Percentiles rank a stretch among this genome's conserved stretches.
Evolutionary conservation across 2,888 invertebrate genomes (phyloP).

Genomic region (Heliconius sara): DNA sequence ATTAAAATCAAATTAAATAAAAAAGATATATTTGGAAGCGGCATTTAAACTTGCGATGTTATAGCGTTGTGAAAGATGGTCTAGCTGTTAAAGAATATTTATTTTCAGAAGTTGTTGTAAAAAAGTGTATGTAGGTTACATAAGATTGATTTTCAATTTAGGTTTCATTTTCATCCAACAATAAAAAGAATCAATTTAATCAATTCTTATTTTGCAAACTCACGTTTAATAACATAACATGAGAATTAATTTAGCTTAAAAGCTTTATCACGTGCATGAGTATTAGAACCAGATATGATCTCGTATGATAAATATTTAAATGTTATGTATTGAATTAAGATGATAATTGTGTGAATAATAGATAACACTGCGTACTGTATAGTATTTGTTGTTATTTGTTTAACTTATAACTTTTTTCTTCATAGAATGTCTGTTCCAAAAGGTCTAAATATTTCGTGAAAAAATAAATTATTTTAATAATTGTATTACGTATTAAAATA

Average conservation of each 20-base stretch:
- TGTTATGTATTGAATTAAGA: not conserved
- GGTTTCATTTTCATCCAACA: not conserved
- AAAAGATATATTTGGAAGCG: too few species aligned
- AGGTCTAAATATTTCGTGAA: too few species aligned
- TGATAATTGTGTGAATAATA: not conserved
- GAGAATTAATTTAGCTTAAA: not conserved
- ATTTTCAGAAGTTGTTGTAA: too few species aligned
- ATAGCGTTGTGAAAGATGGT: too few species aligned
- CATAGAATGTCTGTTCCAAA: not conserved
- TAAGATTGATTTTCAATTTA: not conserved
- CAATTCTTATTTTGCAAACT: constrained; percentile 2
- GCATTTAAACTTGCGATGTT: too few species aligned
- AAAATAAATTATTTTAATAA: not conserved
- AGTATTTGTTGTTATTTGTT: not conserved
- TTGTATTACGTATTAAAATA: not conserved
- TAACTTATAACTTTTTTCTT: not conserved
- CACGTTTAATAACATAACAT: constrained; percentile 1
- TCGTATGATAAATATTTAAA: not conserved
- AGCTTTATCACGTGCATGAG: not conserved
- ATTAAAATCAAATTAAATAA: too few species aligned
- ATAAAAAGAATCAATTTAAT: not conserved
- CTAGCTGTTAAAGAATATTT: too few species aligned
- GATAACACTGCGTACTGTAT: not conserved
- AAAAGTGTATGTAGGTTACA: too few species aligned
- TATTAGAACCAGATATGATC: not conserved